Percentiles rank a stretch among this genome's conserved stretches.
phyloP scores from a whole-genome alignment of 1,140 invertebrate genomes.

The Hyles euphorbiae region DNA sequence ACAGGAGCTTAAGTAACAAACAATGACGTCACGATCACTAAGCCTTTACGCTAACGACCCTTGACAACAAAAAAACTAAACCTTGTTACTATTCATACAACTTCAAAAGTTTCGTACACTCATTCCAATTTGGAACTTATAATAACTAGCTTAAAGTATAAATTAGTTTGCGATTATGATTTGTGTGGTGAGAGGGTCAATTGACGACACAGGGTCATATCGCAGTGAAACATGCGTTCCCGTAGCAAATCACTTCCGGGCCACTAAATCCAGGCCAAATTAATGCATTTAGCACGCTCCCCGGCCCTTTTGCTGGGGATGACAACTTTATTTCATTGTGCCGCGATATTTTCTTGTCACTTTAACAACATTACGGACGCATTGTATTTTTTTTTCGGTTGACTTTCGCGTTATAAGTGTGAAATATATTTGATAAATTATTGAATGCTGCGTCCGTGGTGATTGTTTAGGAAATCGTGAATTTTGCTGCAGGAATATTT shows the following conservation, averaged over 20 bases:
- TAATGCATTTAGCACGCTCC: constrained; percentile 73
- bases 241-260: constrained; percentile 74
- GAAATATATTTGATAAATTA: too few species aligned
- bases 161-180: constrained; percentile 34
- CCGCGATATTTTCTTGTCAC: constrained; percentile 67
- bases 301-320: constrained; percentile 54
- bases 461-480: too few species aligned
- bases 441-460: too few species aligned
- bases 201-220: constrained; percentile 58
- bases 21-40: constrained; percentile 31
- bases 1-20: constrained; percentile 17
- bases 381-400: constrained; percentile 32
- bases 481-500: too few species aligned
- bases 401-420: constrained; percentile 13
- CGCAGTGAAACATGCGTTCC: constrained; percentile 57
- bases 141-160: constrained; percentile 34
- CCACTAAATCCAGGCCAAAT: constrained; percentile 73
- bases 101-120: constrained; percentile 18
- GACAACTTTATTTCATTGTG: constrained; percentile 73
- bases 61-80: constrained; percentile 46
- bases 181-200: constrained; percentile 47
- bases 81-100: constrained; percentile 40
- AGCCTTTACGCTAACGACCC: constrained; percentile 49
- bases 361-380: constrained; percentile 39
- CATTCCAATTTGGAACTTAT: constrained; percentile 7